Percentiles rank a stretch among this genome's conserved stretches.
phyloP scores from a whole-genome alignment of 1,140 invertebrate species.

The Drosophila pseudoobscura region DNA sequence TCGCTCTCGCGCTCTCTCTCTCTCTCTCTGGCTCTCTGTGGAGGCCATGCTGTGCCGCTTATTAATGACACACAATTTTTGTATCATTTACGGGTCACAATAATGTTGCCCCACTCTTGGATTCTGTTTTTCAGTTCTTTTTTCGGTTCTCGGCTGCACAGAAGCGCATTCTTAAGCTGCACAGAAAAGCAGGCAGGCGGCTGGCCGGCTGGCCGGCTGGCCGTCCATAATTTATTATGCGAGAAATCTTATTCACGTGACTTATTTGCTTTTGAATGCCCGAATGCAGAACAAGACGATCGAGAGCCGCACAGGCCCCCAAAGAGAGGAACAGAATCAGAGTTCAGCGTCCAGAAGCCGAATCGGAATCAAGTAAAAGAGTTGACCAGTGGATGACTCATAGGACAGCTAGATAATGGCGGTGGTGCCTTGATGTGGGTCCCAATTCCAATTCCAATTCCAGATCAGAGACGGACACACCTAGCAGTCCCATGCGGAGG shows the following conservation, averaged over 20 bases:
- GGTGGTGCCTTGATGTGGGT: slow-evolving; percentile 68
- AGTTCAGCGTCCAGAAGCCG: slow-evolving; percentile 22
- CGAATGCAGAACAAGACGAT: slow-evolving; percentile 14
- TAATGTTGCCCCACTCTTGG: slow-evolving; percentile 60
- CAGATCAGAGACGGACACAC: slow-evolving; percentile 27
- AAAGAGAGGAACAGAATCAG: not conserved
- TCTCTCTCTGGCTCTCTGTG: not conserved
- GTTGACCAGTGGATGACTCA: slow-evolving; percentile 37
- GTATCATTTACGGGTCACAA: slow-evolving; percentile 83
- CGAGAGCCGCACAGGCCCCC: too few relatives aligned
- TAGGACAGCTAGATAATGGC: slow-evolving; percentile 45
- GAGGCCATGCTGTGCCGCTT: slow-evolving; percentile 71
- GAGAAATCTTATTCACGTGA: slow-evolving; percentile 83
- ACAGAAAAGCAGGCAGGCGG: slow-evolving; percentile 4
- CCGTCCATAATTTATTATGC: slow-evolving; percentile 82
- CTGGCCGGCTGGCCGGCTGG: slow-evolving; percentile 23
- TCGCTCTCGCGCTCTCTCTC: slow-evolving; percentile 16
- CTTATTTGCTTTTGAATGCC: slow-evolving; percentile 83
- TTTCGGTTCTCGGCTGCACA: slow-evolving; percentile 38
- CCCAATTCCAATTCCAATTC: slow-evolving; percentile 31
- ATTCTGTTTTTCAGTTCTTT: slow-evolving; percentile 8
- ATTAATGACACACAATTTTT: slow-evolving; percentile 82
- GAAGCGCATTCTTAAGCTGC: slow-evolving; percentile 58
- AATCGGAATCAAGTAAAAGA: not conserved
- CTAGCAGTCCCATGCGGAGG: slow-evolving; percentile 29